Evolutionary conservation across 2,113 vertebrate genomes (phyloP), one percentile per base, ranked within the genome.

Genomic region (Siniperca chuatsi): DNA sequence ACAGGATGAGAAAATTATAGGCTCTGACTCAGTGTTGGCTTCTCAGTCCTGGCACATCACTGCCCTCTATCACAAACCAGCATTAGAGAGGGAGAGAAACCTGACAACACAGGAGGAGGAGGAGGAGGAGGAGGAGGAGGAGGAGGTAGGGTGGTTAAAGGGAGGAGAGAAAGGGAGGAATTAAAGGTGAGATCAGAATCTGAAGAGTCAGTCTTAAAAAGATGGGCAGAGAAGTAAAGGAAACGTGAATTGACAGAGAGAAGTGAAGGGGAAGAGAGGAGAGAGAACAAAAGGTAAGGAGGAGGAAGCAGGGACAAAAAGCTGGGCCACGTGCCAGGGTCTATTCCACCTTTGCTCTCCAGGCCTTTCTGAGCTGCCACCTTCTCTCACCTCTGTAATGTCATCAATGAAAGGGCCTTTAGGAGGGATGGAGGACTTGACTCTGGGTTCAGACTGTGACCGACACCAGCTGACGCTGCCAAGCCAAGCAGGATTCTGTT

Each of bases 381-480:
- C 81, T 78, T 35, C 85, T 81, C 83, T 93, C 89, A 90, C 92
- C 93, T 87, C 87, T 67, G 82, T 89, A 90, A 92, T 90, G 87
- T 86, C 91, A 83, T 92, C 90, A 92, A 93, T 93, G 90, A 92
- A 93, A 92, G 88, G 84, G 88, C 88, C 92, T 91, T 85, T 83
- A 82, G 84, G 85, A 87, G 79, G 78, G 89, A 92, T 79, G 87
- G 89, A 93, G 91, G 90, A 92, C 92, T 87, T 89, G 90, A 93
- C 92, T 91, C 86, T 0, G 67, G 90, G 93, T 91, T 92, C 87
- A 92, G 70, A 69, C 37, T 68, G 85, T 89, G 82, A 83, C 87
- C 82, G 78, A 86, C 90, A 83, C 83, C 88, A 82, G 90, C 91
- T 88, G 88, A 93, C 55, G 61, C 91, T 80, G 92, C 87, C 90